Base-by-base conservation (phyloP, 2,797 vertebrate genomes). In the Microchirus variegatus region DNA sequence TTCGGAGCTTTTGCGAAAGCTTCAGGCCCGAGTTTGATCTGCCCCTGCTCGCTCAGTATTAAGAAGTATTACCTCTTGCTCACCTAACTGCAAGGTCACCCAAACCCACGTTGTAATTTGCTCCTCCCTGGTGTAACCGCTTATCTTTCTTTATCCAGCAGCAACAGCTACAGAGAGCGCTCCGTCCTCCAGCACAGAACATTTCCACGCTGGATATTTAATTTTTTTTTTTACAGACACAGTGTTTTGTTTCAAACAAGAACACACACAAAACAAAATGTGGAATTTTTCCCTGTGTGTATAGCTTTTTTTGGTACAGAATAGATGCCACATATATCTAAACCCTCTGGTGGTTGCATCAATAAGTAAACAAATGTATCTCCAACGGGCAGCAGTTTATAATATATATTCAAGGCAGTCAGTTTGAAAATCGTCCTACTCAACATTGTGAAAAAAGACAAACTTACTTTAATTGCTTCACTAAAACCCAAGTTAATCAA, bases 11-110 rank as follows among this genome's bases (percentile, higher is more conserved):
- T 86, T 79, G 85, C 66, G 66, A 59, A 54, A 73, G 83, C 77
- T 87, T 87, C 77, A 65, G 73, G 54, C 65, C 17, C 17, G 54
- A 65, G 70, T 87, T 83, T 85, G 81, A 84, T 83, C 68, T 77
- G 67, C 59, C 53, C 62, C 67, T 63, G 56, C 66, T 72, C 8
- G 0, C 70, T 53, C 58, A 54, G 63, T 80, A 70, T 75, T 82
- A 72, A 73, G 59, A 81, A 74, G 65, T 80, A 71, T 80, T 82
- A 80, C 81, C 72, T 74, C 31, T 43, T 15, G 6, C 63, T 84
- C 73, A 88, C 83, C 83, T 82, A 82, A 77, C 73, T 57, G 66
- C 85, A 86, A 86, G 83, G 88, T 90, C 87, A 82, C 59, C 51
- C 42, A 41, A 65, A 73, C 63, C 61, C 41, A 65, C 43, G 70